phyloP scores from a whole-genome alignment of 1,140 invertebrate species.

The Polypedilum vanderplanki region DNA sequence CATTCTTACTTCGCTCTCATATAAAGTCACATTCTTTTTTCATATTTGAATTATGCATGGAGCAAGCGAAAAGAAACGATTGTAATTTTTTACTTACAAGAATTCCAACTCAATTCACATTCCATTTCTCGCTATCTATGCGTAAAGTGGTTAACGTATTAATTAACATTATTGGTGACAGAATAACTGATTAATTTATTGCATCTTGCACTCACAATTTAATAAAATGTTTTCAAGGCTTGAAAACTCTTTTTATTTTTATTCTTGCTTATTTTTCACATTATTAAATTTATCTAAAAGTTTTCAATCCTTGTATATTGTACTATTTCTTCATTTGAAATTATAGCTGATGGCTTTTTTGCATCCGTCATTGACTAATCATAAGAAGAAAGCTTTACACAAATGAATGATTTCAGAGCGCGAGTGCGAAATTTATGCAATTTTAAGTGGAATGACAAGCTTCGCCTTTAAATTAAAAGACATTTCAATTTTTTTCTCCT shows the following conservation, averaged over 20 bases:
- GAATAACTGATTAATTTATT: conserved; percentile 24
- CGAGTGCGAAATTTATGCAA: background rate
- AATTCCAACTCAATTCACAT: background rate
- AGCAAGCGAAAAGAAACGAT: background rate
- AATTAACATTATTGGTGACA: conserved; percentile 25
- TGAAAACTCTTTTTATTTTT: no score
- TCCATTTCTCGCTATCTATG: background rate
- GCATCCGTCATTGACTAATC: background rate
- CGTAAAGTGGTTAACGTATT: conserved; percentile 13
- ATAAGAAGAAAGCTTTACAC: background rate
- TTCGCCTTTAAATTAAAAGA: background rate
- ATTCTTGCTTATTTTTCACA: no score
- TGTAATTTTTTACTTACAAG: background rate
- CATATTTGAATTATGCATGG: background rate
- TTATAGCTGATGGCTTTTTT: no score
- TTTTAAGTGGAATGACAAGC: conserved; percentile 11
- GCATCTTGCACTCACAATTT: background rate
- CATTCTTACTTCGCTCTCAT: background rate
- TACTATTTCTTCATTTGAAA: no score
- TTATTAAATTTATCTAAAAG: background rate
- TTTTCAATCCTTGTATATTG: background rate
- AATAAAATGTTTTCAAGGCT: background rate
- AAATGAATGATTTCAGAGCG: background rate
- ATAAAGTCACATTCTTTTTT: background rate
- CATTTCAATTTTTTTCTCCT: background rate